Percentiles rank a stretch among this genome's conserved stretches.
Evolutionary conservation across 2,888 invertebrate genomes (phyloP).

Genomic region (Pelosia muscerda): DNA sequence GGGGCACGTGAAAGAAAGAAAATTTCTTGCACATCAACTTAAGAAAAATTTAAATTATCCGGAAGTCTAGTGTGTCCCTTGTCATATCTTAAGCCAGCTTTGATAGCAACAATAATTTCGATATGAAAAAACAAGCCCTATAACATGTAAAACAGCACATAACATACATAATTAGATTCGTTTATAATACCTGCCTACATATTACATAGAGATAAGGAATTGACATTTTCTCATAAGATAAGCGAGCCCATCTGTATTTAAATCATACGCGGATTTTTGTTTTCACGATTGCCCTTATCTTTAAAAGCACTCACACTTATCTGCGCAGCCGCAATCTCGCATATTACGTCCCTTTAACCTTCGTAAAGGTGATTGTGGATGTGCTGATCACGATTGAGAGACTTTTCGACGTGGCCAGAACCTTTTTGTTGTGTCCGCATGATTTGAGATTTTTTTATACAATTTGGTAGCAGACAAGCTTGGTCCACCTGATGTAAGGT

Average conservation of each 20-base stretch:
- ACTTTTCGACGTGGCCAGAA: neutral
- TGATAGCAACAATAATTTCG: neutral
- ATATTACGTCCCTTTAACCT: constrained; percentile 52
- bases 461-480: too few species aligned
- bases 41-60: too few species aligned
- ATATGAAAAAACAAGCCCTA: neutral
- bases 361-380: constrained; percentile 50
- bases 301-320: constrained; percentile 75
- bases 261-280: constrained; percentile 73
- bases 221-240: constrained; percentile 52
- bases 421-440: too few species aligned
- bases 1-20: too few species aligned
- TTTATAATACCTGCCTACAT: constrained; percentile 17
- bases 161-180: constrained; percentile 20
- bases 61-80: too few species aligned
- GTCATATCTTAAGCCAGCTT: too few species aligned
- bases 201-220: constrained; percentile 39
- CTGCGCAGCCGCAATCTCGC: constrained; percentile 57
- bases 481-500: too few species aligned
- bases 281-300: constrained; percentile 63
- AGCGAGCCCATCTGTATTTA: constrained; percentile 56
- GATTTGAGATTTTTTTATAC: too few species aligned
- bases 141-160: neutral
- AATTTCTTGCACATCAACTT: too few species aligned
- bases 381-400: constrained; percentile 11